Conservation (phyloP, 2,888 invertebrate species). For the Coleophora deauratella region DNA sequence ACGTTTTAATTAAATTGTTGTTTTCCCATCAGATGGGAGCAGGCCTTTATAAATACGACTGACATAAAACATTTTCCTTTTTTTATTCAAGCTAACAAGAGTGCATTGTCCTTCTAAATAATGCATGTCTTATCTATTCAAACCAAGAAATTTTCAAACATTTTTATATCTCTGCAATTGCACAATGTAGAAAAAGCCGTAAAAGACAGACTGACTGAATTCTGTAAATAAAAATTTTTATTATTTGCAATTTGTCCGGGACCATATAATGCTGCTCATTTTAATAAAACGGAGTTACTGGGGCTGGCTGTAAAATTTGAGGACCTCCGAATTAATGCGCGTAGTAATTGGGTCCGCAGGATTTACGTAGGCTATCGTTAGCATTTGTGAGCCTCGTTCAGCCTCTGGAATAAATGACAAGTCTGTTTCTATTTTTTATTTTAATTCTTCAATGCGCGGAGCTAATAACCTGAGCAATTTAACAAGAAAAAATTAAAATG, state of each 20-base stretch:
- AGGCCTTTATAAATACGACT: slow-evolving; percentile 28
- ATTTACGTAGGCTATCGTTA: slow-evolving; percentile 41
- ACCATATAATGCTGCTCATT: slow-evolving; percentile 54
- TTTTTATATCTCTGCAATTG: neutral
- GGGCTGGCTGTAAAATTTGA: slow-evolving; percentile 61
- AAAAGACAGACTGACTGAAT: too few species aligned
- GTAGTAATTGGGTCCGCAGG: slow-evolving; percentile 47
- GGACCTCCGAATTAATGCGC: slow-evolving; percentile 53
- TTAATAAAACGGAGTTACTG: slow-evolving; percentile 63
- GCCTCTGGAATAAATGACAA: slow-evolving; percentile 3
- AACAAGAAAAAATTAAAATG: neutral
- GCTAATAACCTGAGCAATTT: too few species aligned
- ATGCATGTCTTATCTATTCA: too few species aligned
- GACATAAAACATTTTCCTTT: slow-evolving; percentile 30
- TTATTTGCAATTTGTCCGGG: slow-evolving; percentile 36
- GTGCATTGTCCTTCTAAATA: too few species aligned
- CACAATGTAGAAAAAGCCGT: neutral
- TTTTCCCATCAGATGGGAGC: slow-evolving; percentile 43
- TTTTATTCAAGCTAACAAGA: slow-evolving; percentile 1
- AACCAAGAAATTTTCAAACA: too few species aligned
- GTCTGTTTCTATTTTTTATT: neutral
- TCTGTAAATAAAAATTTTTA: slow-evolving; percentile 46
- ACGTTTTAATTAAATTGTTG: slow-evolving; percentile 43
- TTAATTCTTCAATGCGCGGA: neutral
- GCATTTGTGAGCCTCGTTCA: slow-evolving; percentile 41